Evolutionary conservation across 2,888 invertebrate species (phyloP).

Genomic region (Cataglyphis altisquamis): DNA sequence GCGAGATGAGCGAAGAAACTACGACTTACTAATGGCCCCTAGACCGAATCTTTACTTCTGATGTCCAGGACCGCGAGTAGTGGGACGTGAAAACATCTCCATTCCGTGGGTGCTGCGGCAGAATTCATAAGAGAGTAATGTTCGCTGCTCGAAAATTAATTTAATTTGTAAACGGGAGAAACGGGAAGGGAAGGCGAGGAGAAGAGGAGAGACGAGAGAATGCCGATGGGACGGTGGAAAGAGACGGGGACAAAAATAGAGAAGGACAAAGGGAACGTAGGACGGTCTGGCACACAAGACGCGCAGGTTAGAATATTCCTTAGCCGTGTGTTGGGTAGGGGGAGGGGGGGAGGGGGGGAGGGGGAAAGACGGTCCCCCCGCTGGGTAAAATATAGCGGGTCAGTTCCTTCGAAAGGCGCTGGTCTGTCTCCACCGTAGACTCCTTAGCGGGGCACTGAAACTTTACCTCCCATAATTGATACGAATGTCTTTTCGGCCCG

Average conservation of each 20-base stretch:
- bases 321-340: constrained; percentile 19
- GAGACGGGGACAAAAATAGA: constrained; percentile 28
- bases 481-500: constrained; percentile 84
- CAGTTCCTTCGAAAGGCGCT: constrained; percentile 83
- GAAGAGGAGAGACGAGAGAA: constrained; percentile 47
- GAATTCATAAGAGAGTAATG: constrained; percentile 85
- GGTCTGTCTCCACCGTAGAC: constrained; percentile 82
- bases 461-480: constrained; percentile 85
- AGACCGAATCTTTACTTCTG: constrained; percentile 63
- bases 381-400: constrained; percentile 86
- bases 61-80: constrained; percentile 61
- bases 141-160: constrained; percentile 82
- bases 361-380: constrained; percentile 80
- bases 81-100: constrained; percentile 81
- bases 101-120: constrained; percentile 75
- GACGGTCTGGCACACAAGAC: constrained; percentile 65
- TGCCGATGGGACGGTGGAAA: constrained; percentile 22
- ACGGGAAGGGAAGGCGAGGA: constrained; percentile 57
- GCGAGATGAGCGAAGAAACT: constrained; percentile 64
- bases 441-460: constrained; percentile 82
- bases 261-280: constrained; percentile 42
- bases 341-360: constrained; percentile 62
- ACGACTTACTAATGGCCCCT: constrained; percentile 77
- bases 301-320: constrained; percentile 76
- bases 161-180: constrained; percentile 83